Percentiles rank a stretch among this genome's conserved stretches.
phyloP scores from a whole-genome alignment of 2,113 vertebrate species.

The Rostratula benghalensis region DNA sequence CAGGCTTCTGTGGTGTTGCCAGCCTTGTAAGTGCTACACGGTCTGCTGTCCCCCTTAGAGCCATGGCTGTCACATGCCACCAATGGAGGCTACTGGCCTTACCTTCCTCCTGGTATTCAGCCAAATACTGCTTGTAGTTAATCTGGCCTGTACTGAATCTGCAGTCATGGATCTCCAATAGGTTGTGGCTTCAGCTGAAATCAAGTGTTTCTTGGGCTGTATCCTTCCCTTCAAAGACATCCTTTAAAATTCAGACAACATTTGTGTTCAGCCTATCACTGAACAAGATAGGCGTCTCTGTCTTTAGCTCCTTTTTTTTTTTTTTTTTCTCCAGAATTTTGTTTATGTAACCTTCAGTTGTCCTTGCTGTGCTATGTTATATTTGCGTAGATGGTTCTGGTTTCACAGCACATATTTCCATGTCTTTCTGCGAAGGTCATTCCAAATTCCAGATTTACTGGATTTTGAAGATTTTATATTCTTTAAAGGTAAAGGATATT shows the following conservation, averaged over 20 bases:
- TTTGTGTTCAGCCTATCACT: neutral
- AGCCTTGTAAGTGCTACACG: neutral
- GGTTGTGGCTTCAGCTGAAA: neutral
- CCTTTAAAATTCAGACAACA: neutral
- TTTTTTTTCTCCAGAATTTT: neutral
- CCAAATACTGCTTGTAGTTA: neutral
- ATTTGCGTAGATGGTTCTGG: neutral
- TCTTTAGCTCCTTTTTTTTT: neutral
- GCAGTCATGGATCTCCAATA: neutral
- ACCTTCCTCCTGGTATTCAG: neutral
- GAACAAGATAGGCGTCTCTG: neutral
- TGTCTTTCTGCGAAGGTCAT: neutral
- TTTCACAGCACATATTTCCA: neutral
- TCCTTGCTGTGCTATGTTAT: neutral
- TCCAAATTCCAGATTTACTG: neutral
- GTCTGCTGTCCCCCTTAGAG: neutral
- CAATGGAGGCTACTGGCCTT: neutral
- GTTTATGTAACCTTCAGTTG: neutral
- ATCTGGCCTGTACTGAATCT: neutral
- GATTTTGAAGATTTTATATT: neutral
- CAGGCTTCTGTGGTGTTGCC: neutral
- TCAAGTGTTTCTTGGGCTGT: neutral
- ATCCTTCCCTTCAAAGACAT: neutral
- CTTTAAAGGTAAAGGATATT: neutral
- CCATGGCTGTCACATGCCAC: neutral